Percentiles rank a stretch among this genome's conserved stretches.
Evolutionary conservation across 1,140 invertebrate species (phyloP).

Genomic region (Lerema accius): DNA sequence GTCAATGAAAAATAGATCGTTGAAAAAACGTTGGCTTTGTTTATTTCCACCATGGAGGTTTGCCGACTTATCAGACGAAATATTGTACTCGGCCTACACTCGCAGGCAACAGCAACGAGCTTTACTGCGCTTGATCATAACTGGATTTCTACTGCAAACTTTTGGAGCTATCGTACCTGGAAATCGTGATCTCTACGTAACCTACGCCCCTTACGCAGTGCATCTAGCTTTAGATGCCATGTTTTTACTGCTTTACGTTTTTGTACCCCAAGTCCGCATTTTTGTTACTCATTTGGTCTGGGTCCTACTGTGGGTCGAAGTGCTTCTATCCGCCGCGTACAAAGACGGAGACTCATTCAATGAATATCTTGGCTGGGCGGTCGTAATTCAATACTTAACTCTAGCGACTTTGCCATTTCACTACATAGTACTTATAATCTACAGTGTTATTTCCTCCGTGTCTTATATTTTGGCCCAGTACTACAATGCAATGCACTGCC

Average conservation of each 20-base stretch:
- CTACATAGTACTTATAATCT: slow-evolving; percentile 80
- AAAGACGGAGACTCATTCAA: slow-evolving; percentile 76
- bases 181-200: slow-evolving; percentile 80
- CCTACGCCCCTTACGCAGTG: slow-evolving; percentile 81
- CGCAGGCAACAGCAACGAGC: slow-evolving; percentile 89
- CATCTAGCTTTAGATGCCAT: slow-evolving; percentile 82
- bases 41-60: slow-evolving; percentile 72
- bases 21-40: slow-evolving; percentile 56
- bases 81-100: slow-evolving; percentile 90
- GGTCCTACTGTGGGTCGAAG: slow-evolving; percentile 84
- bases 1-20: slow-evolving; percentile 46
- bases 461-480: slow-evolving; percentile 70
- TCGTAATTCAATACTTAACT: slow-evolving; percentile 93
- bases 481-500: slow-evolving; percentile 62
- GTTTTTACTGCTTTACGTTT: slow-evolving; percentile 67
- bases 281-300: slow-evolving; percentile 85
- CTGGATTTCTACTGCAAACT: slow-evolving; percentile 87
- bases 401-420: slow-evolving; percentile 91
- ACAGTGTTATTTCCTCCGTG: slow-evolving; percentile 58
- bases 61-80: slow-evolving; percentile 85
- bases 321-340: slow-evolving; percentile 82
- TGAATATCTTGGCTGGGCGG: slow-evolving; percentile 88
- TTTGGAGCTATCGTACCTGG: slow-evolving; percentile 85
- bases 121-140: slow-evolving; percentile 89
- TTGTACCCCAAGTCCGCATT: slow-evolving; percentile 63